phyloP scores from a whole-genome alignment of 2,888 invertebrate genomes.

The Cabera pusaria region DNA sequence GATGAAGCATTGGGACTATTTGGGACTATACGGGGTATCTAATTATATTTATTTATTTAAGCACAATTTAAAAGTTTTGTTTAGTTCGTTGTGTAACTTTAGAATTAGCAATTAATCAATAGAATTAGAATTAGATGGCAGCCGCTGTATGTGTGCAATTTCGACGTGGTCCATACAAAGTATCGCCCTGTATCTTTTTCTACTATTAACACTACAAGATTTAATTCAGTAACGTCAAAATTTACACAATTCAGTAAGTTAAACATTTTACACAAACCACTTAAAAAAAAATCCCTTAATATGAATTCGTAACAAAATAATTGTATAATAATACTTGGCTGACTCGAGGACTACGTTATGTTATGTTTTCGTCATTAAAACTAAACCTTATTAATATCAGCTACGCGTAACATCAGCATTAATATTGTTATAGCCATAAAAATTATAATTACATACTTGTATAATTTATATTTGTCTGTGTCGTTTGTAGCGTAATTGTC shows the following conservation, averaged over 20 bases:
- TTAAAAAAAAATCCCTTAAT: constrained; percentile 38
- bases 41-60: too few species aligned
- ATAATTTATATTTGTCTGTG: constrained; percentile 52
- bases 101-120: too few species aligned
- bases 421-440: constrained; percentile 48
- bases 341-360: constrained; percentile 55
- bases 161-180: too few species aligned
- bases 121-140: too few species aligned
- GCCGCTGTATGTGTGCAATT: not conserved
- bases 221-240: too few species aligned
- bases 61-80: too few species aligned
- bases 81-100: too few species aligned
- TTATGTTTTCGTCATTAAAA: constrained; percentile 51
- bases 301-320: constrained; percentile 44
- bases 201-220: too few species aligned
- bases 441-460: constrained; percentile 47
- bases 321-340: constrained; percentile 68
- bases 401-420: constrained; percentile 61
- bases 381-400: constrained; percentile 70
- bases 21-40: too few species aligned
- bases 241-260: too few species aligned
- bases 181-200: too few species aligned
- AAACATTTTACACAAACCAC: constrained; percentile 38
- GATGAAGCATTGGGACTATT: too few species aligned
- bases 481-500: constrained; percentile 65